Base-by-base conservation (phyloP, 2,888 invertebrate species). In the Metopia argyrocephala region DNA sequence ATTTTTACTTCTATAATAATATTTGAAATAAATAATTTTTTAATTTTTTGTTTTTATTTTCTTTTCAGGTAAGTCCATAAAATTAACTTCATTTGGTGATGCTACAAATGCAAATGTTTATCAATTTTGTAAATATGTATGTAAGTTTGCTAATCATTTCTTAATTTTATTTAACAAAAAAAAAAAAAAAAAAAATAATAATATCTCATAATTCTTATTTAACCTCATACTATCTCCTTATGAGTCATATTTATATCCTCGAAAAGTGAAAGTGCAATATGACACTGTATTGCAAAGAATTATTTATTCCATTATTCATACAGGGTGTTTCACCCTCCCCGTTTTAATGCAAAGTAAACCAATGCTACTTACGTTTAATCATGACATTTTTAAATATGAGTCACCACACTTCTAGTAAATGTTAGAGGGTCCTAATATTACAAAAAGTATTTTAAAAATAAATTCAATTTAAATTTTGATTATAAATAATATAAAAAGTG, bases 251-350 rank as follows among this genome's bases (percentile, higher is more conserved):
- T 5, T 12, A 56, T 73, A 74, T 74, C 61, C 38, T 56, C 31
- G 54, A 81, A 81, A n/a, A 81, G 78, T 74, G 70, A 78, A 81
- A 81, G 81, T 78, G 56, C 48, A 62, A 56, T 56, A 50, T 45
- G 62, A 70, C 46, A 68, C 46, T 59, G n/a, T n/a, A n/a, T n/a
- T n/a, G n/a, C n/a, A 64, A 38, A 52, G 28, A 74, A 52, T 23
- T 61, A 50, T 62, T 68, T 28, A 50, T 66, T 21, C 50, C 25
- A 38, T 9, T 20, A 21, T 48, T 61, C 20, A 46, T 25, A 54
- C 45, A 28, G 31, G 31, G 50, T 28, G 27, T 21, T 23, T 57
- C 25, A 38, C 6, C 21, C 65, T 59, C 38, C 71, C 69, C 23
- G 52, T 15, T 46, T 38, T 15, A 38, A 12, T 12, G 15, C 9